Base-by-base conservation (phyloP, 2,113 vertebrate species). In the Peromyscus leucopus region DNA sequence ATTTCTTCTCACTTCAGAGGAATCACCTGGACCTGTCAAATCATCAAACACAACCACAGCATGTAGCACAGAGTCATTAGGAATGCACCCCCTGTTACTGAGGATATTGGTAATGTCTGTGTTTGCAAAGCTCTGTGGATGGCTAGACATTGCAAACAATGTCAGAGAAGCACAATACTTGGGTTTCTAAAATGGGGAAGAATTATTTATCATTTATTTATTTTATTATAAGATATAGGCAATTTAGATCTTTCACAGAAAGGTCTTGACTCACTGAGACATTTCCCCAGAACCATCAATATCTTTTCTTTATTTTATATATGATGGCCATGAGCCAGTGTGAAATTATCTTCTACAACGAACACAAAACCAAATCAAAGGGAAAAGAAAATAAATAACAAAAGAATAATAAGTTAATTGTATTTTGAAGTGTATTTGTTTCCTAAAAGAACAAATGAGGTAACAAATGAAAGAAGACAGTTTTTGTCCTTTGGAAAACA, bases 1-100 rank as follows among this genome's bases (percentile, higher is more conserved):
- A 83, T 88, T 95, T 97, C 57, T 63, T 96, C 63, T 95, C 26
- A 55, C 26, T 94, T 82, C 51, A 95, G 91, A 96, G 63, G 12
- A 88, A 93, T 93, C 89, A 71, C 63, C 89, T 95, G 69, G 57
- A 8, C 78, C 78, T 89, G 36, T 92, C 74, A 95, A 82, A 82
- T 89, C 69, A 61, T 46, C 76, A 82, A 80, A 95, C 75, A 96
- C 7, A 88, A 85, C 33, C 75, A 96, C 24, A 92, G 1, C 5
- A 48, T 11, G 16, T 9, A 91, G 31, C 3, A 39, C 16, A 42
- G 9, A 22, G 16, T 94, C 74, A 31, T 92, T 89, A 96, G 57
- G n/a, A 88, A 97, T 82, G 57, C 39, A 59, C 36, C 39, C 36
- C 5, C 22, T 76, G 33, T 55, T 82, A 83, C 15, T 39, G 63